Evolutionary conservation across 2,888 invertebrate genomes (phyloP).

Genomic region (Poecilobothrus nobilitatus): DNA sequence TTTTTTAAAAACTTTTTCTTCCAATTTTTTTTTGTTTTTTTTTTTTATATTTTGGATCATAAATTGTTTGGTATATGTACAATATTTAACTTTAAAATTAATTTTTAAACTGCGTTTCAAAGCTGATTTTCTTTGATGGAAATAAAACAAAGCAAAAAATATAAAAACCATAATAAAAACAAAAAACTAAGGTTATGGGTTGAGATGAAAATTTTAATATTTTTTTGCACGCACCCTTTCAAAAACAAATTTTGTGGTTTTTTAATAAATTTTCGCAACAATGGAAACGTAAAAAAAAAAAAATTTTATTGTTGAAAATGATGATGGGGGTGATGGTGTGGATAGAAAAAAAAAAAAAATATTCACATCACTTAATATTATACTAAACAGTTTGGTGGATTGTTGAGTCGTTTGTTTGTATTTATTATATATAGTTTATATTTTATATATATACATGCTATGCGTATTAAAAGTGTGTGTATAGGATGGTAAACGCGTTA

Average conservation of each 20-base stretch:
- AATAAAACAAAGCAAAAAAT: no score
- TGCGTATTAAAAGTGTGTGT: neutral
- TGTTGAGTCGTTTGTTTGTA: neutral
- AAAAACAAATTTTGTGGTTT: conserved; percentile 6
- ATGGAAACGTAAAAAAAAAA: neutral
- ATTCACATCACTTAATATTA: neutral
- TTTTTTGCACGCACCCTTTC: conserved; percentile 6
- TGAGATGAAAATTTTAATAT: neutral
- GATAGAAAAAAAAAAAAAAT: neutral
- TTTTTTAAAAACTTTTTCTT: no score
- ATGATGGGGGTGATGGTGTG: neutral
- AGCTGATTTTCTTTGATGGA: no score
- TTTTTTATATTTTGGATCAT: no score
- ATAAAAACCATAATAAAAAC: neutral
- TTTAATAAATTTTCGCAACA: conserved; percentile 6
- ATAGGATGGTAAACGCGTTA: neutral
- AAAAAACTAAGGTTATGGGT: neutral
- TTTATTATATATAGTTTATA: neutral
- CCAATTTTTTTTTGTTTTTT: no score
- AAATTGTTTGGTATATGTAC: no score
- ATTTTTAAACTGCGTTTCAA: no score
- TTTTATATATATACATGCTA: neutral
- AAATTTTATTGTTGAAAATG: neutral
- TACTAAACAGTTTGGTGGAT: neutral
- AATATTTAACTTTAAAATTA: no score